Percentiles rank a stretch among this genome's conserved stretches.
phyloP scores from a whole-genome alignment of 2,888 invertebrate species.

The Epirrhoe tristata region DNA sequence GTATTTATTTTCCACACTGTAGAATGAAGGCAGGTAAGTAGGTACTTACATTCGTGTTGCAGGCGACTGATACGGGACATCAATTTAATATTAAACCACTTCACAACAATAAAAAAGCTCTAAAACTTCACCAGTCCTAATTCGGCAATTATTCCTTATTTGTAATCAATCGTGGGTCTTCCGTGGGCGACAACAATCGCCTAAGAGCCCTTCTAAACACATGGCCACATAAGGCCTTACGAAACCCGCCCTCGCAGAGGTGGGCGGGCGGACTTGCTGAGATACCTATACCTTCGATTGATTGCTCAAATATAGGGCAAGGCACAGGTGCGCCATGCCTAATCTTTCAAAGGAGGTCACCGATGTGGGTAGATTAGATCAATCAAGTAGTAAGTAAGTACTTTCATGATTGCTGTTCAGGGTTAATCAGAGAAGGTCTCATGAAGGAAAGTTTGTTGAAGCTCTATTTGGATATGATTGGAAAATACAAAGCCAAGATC shows the following conservation, averaged over 20 bases:
- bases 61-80: too few relatives aligned
- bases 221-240: slow-evolving; percentile 58
- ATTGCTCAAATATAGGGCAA: slow-evolving; percentile 13
- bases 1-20: too few relatives aligned
- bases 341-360: background rate
- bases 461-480: background rate
- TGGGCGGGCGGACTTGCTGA: slow-evolving; percentile 30
- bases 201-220: slow-evolving; percentile 45
- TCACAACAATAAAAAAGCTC: slow-evolving; percentile 8
- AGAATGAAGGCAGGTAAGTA: too few relatives aligned
- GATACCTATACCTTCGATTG: slow-evolving; percentile 16
- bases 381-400: background rate
- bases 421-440: background rate
- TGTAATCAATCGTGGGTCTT: slow-evolving; percentile 34
- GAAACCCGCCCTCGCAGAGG: slow-evolving; percentile 43
- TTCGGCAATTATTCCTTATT: slow-evolving; percentile 41
- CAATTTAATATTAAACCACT: too few relatives aligned
- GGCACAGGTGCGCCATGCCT: background rate
- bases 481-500: too few relatives aligned
- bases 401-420: background rate
- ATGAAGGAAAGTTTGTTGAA: background rate
- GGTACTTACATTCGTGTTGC: too few relatives aligned
- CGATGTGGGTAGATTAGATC: background rate
- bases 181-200: slow-evolving; percentile 44
- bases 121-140: slow-evolving; percentile 29